A percentile compares a stretch with the other conserved stretches of the same genome.
These are phyloP conservation scores for Monopis laevigella DNA, from an alignment of 2,888 invertebrate species.

Conservation along the genomic window DNA sequence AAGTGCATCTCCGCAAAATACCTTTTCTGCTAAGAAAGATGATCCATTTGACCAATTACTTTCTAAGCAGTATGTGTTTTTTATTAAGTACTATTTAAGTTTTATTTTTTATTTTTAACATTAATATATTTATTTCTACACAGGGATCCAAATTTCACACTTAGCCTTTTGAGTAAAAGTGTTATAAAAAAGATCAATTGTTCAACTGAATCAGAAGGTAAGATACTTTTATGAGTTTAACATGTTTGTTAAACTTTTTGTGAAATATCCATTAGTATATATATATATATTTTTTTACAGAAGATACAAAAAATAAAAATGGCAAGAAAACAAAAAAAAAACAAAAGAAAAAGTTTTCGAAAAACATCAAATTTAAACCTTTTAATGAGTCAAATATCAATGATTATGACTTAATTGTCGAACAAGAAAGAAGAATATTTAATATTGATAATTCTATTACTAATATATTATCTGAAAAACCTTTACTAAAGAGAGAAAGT, in stretches of 20 bases:
- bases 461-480: background rate
- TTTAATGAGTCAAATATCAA: conserved; percentile 1
- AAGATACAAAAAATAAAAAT: background rate
- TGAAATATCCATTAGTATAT: background rate
- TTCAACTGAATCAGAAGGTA: background rate
- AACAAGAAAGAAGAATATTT: background rate
- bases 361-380: background rate
- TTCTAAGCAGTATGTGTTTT: background rate
- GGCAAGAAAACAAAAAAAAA: conserved; percentile 2
- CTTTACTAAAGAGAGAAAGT: background rate
- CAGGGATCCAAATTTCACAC: background rate
- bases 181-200: background rate
- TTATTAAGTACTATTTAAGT: background rate
- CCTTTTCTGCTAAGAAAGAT: no score
- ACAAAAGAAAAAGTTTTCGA: background rate
- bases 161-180: background rate
- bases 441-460: conserved; percentile 1
- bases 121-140: background rate
- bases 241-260: conserved; percentile 5
- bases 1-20: background rate
- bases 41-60: conserved; percentile 1
- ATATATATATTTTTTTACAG: background rate
- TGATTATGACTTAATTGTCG: conserved; percentile 3
- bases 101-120: background rate
- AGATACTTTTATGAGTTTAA: no score